Base-by-base conservation (phyloP, 2,888 invertebrate genomes). In the Lasioglossum zephyrum region DNA sequence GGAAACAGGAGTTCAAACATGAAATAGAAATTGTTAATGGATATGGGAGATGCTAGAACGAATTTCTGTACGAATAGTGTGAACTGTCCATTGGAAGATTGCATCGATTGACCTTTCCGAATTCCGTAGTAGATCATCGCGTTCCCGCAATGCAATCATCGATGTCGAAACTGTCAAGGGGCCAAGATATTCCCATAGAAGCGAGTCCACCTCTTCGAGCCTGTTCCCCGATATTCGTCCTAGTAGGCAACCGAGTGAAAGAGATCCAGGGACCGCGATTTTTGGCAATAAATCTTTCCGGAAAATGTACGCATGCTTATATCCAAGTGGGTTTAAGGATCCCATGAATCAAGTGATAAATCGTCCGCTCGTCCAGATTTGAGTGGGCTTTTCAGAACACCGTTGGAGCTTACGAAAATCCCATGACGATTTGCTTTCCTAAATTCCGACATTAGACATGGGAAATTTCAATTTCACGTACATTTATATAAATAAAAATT, bases 41-140 rank as follows among this genome's bases (percentile, higher is more conserved):
- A 18, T 18, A 49, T 18, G 18, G 18, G 5, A 18, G 18, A 18
- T 49, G 49, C 18, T 18, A 18, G 18, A 49, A 18, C 49, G 49
- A 49, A 18, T 49, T 18, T 49, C 6, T 49, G 5, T 49, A 16
- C 18, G 2, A 18, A 18, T 5, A 49, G 49, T 6, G 18, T 53
- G 22, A 22, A 47, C 22, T 26, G 11, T 39, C 16, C 69, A 26
- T 41, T 66, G 73, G 69, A 57, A 73, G 75, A 53, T 91, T 78
- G 72, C 85, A 87, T 63, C 85, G 87, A 86, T 84, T 92, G 92
- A 94, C 93, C 94, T 94, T 94, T 94, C 63, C 88, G 91, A 91
- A 93, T 93, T 93, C 91, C 91, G 92, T 89, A 91, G 88, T 89
- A 91, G 90, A 92, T 93, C 90, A 88, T 83, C 87, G 89, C 90